Base-by-base conservation (phyloP, 2,797 vertebrate species). In the Melanotaenia nigrans region DNA sequence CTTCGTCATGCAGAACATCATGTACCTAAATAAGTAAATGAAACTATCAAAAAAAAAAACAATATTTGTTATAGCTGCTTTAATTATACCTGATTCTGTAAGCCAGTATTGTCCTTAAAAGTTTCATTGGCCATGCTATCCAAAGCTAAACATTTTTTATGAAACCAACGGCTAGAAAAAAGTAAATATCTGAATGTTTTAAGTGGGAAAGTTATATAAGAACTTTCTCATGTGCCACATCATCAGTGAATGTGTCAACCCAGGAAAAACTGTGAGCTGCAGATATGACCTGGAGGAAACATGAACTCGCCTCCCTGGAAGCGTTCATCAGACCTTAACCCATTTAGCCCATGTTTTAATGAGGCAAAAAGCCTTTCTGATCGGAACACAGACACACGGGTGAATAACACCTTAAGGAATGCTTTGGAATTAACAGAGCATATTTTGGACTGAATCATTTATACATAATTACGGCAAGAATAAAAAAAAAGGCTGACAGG, bases 261-360 rank as follows among this genome's bases (percentile, higher is more conserved):
- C 79, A 91, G 91, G 91, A 92, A 93, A 89, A 92, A 82, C 86
- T 92, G 89, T 7, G 7, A 42, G 73, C 77, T 72, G 79, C 76
- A 88, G 91, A 92, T 93, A 92, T 5, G 82, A 73, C 75, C 58
- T 18, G 64, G 69, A 87, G 91, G 87, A 92, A 93, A 84, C 74
- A 55, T 22, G 69, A 45, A 65, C 64, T 78, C 84, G 78, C 83
- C 83, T 84, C 82, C 87, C 85, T 86, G 86, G 89, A 89, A 87
- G 70, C 20, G 72, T 81, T 85, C 73, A 82, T 85, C 79, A 88
- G 73, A 63, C 83, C 58, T 61, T 70, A 72, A 76, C 78, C 78
- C 79, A 65, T 88, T 83, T 70, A 82, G 70, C 57, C 62, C 6
- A 61, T 10, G 71, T 81, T 60, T 81, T 83, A 88, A 90, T 88